These are phyloP conservation scores for Acridotheres tristis DNA, from an alignment of 2,797 vertebrate species.

Conservation along the genomic window DNA sequence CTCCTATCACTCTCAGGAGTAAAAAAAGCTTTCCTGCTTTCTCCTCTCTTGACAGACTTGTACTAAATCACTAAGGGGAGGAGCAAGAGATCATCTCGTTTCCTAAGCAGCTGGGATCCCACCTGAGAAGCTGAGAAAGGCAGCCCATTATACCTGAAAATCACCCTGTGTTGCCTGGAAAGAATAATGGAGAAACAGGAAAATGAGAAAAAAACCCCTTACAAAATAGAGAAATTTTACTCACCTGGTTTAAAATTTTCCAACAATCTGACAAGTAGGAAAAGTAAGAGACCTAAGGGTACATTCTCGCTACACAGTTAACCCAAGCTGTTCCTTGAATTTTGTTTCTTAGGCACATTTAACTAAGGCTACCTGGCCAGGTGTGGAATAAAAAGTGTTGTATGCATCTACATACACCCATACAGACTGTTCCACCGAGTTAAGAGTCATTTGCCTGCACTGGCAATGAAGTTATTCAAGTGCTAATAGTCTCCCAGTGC, in stretches of 20 bases:
- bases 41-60: not conserved
- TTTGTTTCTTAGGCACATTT: not conserved
- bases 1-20: not conserved
- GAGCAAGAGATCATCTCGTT: not conserved
- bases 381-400: not conserved
- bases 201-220: accelerated
- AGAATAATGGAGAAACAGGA: not conserved
- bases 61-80: conserved; percentile 34
- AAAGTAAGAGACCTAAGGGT: not conserved
- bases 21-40: not conserved
- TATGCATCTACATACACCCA: not conserved
- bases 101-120: conserved; percentile 32
- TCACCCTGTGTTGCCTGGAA: not conserved
- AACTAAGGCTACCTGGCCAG: not conserved
- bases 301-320: not conserved
- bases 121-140: conserved; percentile 25
- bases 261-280: not conserved
- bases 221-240: not conserved
- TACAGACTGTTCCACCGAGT: not conserved
- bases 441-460: not conserved
- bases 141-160: not conserved
- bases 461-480: not conserved
- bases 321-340: not conserved
- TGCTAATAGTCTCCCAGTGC: not conserved
- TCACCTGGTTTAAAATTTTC: not conserved